These are phyloP conservation scores for Bolborhynchus lineola DNA, from an alignment of 2,113 vertebrate genomes.

Conservation along the genomic window DNA sequence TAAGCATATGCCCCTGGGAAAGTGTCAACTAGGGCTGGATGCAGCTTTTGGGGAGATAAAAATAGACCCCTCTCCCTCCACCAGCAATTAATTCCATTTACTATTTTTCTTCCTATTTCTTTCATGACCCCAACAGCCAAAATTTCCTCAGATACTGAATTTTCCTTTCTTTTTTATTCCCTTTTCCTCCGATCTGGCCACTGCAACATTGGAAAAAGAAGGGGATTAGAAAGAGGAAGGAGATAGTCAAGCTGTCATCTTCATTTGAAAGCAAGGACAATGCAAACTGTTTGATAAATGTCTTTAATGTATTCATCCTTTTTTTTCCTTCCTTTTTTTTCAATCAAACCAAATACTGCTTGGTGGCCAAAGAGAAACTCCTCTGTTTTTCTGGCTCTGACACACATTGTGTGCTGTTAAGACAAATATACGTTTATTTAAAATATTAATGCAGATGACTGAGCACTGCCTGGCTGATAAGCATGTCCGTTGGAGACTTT, in stretches of 20 bases:
- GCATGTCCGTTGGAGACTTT: not conserved
- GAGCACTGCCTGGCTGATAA: not conserved
- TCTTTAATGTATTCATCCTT: not conserved
- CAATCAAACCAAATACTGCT: not conserved
- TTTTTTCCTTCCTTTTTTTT: not conserved
- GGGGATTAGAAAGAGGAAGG: not conserved
- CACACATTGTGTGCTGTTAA: accelerated
- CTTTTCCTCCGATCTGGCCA: not conserved
- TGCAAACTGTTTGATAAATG: not conserved
- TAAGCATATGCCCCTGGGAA: not conserved
- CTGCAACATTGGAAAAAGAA: not conserved
- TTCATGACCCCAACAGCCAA: not conserved
- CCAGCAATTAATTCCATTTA: not conserved
- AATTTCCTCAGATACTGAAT: not conserved
- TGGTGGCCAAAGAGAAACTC: not conserved
- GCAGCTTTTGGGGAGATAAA: not conserved
- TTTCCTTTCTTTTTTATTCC: not conserved
- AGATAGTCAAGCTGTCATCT: not conserved
- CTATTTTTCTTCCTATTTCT: not conserved
- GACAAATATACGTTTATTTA: constrained; percentile 47
- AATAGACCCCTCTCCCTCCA: not conserved
- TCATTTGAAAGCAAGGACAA: constrained; percentile 5
- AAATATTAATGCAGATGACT: constrained; percentile 42
- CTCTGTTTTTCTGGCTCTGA: not conserved
- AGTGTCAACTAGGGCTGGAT: not conserved